Evolutionary conservation across 2,113 vertebrate genomes (phyloP), one percentile per base, ranked within the genome.

Genomic region (Rousettus leschenaultii): DNA sequence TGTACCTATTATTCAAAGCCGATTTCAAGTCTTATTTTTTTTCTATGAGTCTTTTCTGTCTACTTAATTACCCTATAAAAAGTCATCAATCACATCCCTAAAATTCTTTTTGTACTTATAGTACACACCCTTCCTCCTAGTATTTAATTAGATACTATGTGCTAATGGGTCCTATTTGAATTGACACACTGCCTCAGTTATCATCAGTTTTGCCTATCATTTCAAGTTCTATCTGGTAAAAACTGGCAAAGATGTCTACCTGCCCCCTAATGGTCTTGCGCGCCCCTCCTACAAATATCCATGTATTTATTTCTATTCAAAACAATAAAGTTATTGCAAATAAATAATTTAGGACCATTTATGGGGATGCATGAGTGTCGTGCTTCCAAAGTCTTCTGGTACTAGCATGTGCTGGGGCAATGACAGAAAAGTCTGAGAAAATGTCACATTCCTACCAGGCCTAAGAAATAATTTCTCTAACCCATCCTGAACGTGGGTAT

Each of bases 1-100:
- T 51, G 57, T 88, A 63, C 74, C 82, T 75, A 53, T 68, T 93
- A 63, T 75, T 86, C 43, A 86, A 89, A 78, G 55, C 57, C 51
- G 24, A 68, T 28, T 91, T 75, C 38, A 65, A 82, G 53, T 7
- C 75, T 24, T 24, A 57, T 48, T 48, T 51, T 74, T 86, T 77
- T 89, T 5, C 73, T 74, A 22, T 16, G 6, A 95, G 24, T 55
- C 45, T 82, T 84, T 86, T 51, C 86, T 77, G 48, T 86, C 79
- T 70, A 83, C 40, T 92, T 61, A 55, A 7, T 87, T 74, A 91
- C 19, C 57, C 79, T 66, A n/a, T n/a, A 61, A 61, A 24, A 79
- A 71, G 78, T 79, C 70, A 96, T 59, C 70, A 79, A 28, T 28
- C 48, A 43, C 7, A 57, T 48, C n/a, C 78, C 73, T 61, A 30